phyloP scores from a whole-genome alignment of 2,797 vertebrate species.

The Pipistrellus pygmaeus region DNA sequence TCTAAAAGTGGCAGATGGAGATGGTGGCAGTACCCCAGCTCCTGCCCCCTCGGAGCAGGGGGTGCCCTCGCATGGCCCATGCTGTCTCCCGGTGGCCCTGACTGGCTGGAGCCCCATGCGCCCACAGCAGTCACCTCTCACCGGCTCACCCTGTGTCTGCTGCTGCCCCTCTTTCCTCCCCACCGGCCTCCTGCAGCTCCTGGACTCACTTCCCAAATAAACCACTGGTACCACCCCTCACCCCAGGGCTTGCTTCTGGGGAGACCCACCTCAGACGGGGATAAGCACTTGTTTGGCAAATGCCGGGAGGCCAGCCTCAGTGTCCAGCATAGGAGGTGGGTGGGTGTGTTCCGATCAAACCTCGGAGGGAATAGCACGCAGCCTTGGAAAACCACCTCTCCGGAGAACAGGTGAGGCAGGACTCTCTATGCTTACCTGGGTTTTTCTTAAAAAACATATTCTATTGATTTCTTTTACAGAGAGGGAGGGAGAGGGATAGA shows the following conservation, averaged over 20 bases:
- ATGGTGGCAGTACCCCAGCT: background rate
- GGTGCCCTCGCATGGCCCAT: background rate
- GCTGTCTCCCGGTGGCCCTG: background rate
- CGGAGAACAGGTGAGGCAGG: background rate
- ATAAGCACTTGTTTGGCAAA: background rate
- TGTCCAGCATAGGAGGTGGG: background rate
- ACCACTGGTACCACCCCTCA: rapidly evolving
- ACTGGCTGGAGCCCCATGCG: background rate
- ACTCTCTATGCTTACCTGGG: background rate
- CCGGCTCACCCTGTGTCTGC: rapidly evolving
- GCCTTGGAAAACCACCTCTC: background rate
- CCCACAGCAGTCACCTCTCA: background rate
- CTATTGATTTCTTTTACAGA: too few relatives aligned
- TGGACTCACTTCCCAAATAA: background rate
- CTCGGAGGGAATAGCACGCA: background rate
- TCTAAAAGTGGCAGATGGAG: background rate
- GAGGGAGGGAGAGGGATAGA: too few relatives aligned
- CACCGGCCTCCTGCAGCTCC: background rate
- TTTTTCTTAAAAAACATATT: background rate
- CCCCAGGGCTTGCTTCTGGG: background rate
- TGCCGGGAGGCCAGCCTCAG: background rate
- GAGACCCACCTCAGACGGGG: background rate
- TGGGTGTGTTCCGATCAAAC: rapidly evolving
- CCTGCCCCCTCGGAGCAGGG: background rate
- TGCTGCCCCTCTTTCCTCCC: background rate